These are phyloP conservation scores for Penaeus vannamei DNA, from an alignment of 1,140 invertebrate genomes.

Conservation along the genomic window DNA sequence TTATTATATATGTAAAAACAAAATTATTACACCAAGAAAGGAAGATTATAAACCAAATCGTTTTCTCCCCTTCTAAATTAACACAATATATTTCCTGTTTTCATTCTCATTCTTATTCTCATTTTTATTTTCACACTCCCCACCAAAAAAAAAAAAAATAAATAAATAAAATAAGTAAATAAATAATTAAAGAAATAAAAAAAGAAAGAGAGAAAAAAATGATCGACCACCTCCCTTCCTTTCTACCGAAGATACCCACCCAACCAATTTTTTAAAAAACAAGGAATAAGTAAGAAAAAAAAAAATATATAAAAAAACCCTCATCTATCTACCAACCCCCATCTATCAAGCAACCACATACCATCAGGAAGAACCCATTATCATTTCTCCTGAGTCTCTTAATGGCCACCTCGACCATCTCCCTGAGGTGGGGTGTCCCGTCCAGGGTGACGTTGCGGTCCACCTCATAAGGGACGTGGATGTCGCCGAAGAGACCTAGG, in stretches of 20 bases:
- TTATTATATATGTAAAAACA: no score
- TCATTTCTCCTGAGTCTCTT: slow-evolving; percentile 52
- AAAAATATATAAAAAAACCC: not conserved
- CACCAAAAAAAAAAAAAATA: no score
- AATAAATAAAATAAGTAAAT: not conserved
- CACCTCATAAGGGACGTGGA: slow-evolving; percentile 58
- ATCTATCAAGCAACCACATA: not conserved
- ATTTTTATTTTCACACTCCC: no score
- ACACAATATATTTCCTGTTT: no score
- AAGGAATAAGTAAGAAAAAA: no score
- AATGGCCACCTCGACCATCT: slow-evolving; percentile 68
- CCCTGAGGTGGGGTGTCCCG: slow-evolving; percentile 66
- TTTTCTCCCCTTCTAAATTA: no score
- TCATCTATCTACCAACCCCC: not conserved
- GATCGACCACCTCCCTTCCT: not conserved
- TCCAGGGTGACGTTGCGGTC: slow-evolving; percentile 22
- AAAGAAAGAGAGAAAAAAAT: not conserved
- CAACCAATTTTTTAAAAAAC: no score
- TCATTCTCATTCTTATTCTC: no score
- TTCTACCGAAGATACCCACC: no score
- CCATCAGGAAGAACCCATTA: slow-evolving; percentile 68
- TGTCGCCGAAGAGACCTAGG: slow-evolving; percentile 57
- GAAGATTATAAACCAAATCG: no score
- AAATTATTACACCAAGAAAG: no score
- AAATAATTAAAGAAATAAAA: no score